phyloP scores from a whole-genome alignment of 2,888 invertebrate species.

The Patella ulyssiponensis region DNA sequence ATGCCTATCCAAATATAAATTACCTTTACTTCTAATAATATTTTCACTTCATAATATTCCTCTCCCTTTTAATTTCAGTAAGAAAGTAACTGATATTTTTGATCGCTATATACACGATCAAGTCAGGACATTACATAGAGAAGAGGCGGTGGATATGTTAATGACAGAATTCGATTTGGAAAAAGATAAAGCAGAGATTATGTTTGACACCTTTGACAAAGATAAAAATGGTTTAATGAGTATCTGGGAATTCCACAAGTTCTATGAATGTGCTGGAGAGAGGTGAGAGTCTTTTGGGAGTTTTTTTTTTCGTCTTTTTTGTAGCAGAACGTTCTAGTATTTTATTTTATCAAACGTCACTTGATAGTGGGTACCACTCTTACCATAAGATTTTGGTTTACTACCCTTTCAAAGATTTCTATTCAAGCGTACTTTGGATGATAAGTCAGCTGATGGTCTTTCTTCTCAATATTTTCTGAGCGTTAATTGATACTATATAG shows the following conservation, averaged over 20 bases:
- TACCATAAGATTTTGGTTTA: too few relatives aligned
- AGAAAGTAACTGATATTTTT: slow-evolving; percentile 65
- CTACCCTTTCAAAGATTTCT: too few relatives aligned
- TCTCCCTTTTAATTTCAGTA: slow-evolving; percentile 47
- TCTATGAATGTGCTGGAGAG: slow-evolving; percentile 62
- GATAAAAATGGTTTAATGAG: slow-evolving; percentile 69
- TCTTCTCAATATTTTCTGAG: too few relatives aligned
- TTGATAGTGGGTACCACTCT: too few relatives aligned
- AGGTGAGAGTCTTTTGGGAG: slow-evolving; percentile 52
- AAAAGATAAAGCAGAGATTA: slow-evolving; percentile 57
- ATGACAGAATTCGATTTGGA: slow-evolving; percentile 63
- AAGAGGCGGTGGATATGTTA: slow-evolving; percentile 63
- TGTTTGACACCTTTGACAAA: slow-evolving; percentile 70
- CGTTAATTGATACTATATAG: too few relatives aligned
- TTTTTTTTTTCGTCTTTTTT: neutral
- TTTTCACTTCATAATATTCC: too few relatives aligned
- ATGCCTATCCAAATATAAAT: neutral
- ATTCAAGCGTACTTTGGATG: too few relatives aligned
- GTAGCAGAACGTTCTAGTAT: too few relatives aligned
- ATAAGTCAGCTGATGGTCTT: too few relatives aligned
- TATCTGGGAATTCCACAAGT: slow-evolving; percentile 70
- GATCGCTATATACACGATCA: slow-evolving; percentile 67
- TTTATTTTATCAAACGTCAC: too few relatives aligned
- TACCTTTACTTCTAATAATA: neutral
- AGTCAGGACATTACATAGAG: slow-evolving; percentile 61